Evolutionary conservation across 2,888 invertebrate genomes (phyloP).

Genomic region (Hirtodrosophila duncani): DNA sequence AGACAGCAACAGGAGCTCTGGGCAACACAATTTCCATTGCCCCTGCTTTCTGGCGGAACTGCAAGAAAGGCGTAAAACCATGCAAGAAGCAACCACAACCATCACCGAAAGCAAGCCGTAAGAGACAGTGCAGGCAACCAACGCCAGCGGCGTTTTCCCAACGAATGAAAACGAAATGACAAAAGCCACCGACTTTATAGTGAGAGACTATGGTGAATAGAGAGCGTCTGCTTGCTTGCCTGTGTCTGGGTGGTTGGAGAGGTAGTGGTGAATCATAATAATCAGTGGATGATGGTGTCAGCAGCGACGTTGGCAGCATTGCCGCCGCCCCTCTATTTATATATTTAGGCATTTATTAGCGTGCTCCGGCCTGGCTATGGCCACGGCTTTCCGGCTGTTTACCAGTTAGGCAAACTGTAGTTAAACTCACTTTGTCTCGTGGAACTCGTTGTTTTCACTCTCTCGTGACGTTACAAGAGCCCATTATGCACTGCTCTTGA

Average conservation of each 20-base stretch:
- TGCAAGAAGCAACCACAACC: constrained; percentile 5
- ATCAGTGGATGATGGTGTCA: constrained; percentile 13
- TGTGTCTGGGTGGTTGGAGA: not conserved
- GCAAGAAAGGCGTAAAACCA: constrained; percentile 51
- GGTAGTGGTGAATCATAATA: constrained; percentile 25
- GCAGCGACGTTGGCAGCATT: constrained; percentile 9
- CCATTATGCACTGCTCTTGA: no score
- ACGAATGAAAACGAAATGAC: constrained; percentile 61
- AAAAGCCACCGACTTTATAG: constrained; percentile 32
- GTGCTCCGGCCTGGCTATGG: no score
- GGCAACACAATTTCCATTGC: constrained; percentile 54
- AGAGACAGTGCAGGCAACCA: not conserved
- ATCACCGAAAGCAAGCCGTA: not conserved
- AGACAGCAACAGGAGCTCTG: constrained; percentile 58
- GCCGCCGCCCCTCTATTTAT: no score
- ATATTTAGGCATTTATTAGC: no score
- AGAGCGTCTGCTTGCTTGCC: not conserved
- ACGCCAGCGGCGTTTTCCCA: constrained; percentile 22
- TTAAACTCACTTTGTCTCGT: no score
- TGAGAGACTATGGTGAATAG: constrained; percentile 35
- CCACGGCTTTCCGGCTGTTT: no score
- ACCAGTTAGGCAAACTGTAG: no score
- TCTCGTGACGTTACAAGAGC: no score
- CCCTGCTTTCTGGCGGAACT: constrained; percentile 38
- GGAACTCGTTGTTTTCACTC: no score